These are phyloP conservation scores for Mesochorus sp. DNA, from an alignment of 2,888 invertebrate genomes.

Conservation along the genomic window DNA sequence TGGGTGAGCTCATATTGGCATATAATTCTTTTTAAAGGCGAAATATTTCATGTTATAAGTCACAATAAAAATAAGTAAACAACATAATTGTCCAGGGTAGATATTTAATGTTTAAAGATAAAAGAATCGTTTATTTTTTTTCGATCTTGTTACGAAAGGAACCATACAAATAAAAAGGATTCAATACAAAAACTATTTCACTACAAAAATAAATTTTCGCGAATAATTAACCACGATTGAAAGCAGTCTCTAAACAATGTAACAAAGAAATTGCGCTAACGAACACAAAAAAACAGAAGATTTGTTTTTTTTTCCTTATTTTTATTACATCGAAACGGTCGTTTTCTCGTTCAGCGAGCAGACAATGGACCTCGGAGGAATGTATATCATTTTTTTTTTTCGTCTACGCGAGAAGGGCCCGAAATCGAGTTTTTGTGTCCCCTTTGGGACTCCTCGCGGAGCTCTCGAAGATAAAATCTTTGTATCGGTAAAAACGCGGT, in stretches of 20 bases:
- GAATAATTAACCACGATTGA: background rate
- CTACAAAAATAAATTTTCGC: background rate
- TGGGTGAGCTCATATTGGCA: background rate
- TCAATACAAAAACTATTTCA: no score
- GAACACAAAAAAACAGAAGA: background rate
- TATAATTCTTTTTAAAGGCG: background rate
- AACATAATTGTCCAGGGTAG: background rate
- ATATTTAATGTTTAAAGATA: background rate
- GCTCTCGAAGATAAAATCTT: constrained; percentile 37
- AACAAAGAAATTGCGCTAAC: background rate
- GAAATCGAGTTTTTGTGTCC: constrained; percentile 39
- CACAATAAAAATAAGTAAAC: background rate
- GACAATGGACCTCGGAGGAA: constrained; percentile 41
- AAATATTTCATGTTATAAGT: background rate
- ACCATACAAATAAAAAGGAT: background rate
- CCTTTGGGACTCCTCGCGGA: constrained; percentile 11
- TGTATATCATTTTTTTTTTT: constrained; percentile 22
- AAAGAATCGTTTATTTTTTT: background rate
- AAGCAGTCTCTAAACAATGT: background rate
- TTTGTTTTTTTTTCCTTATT: constrained; percentile 1
- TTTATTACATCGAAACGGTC: no score
- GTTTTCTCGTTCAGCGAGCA: background rate
- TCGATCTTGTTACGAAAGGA: background rate
- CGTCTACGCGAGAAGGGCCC: constrained; percentile 23
- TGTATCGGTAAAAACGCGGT: background rate